phyloP scores from a whole-genome alignment of 2,888 invertebrate species.

The Agrypnus murinus region DNA sequence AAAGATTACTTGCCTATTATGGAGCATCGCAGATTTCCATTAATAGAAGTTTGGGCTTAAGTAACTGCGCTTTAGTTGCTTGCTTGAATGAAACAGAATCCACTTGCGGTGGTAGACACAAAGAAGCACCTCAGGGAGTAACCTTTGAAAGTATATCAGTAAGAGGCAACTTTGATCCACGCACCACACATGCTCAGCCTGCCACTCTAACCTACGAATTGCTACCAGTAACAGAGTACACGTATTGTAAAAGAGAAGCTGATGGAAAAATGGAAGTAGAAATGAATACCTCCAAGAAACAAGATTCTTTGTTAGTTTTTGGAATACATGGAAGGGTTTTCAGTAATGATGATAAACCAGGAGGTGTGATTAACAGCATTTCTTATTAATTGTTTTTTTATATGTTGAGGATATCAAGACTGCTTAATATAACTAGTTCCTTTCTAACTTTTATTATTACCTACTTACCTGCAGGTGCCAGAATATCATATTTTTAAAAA shows the following conservation, averaged over 20 bases:
- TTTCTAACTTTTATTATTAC: background rate
- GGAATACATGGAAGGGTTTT: constrained; percentile 59
- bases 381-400: no score
- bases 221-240: constrained; percentile 52
- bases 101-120: constrained; percentile 50
- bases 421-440: background rate
- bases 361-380: constrained; percentile 25
- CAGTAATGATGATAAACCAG: constrained; percentile 49
- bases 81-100: constrained; percentile 49
- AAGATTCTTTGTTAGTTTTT: constrained; percentile 54
- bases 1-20: constrained; percentile 55
- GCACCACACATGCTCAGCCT: constrained; percentile 52
- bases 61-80: constrained; percentile 56
- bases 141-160: constrained; percentile 51
- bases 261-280: constrained; percentile 46
- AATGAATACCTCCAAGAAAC: constrained; percentile 48
- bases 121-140: constrained; percentile 28
- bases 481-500: no score
- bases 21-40: constrained; percentile 50
- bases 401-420: no score
- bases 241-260: constrained; percentile 50
- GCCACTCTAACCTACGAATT: constrained; percentile 54
- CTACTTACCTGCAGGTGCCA: no score
- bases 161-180: constrained; percentile 41
- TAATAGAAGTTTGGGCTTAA: no score